Base-by-base conservation (phyloP, 2,797 vertebrate genomes). In the Sciaenops ocellatus region DNA sequence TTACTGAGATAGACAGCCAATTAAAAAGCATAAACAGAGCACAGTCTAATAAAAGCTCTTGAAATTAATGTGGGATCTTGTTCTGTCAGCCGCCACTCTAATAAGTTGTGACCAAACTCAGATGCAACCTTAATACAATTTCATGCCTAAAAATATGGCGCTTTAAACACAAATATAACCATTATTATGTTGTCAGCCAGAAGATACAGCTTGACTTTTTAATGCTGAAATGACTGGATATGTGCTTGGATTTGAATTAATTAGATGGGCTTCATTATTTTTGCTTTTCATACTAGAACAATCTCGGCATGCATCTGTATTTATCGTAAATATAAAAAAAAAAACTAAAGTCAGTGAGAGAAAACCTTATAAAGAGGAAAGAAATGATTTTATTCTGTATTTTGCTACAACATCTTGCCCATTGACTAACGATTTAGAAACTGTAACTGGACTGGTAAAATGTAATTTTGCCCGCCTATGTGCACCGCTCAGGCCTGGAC, bases 21-120 rank as follows among this genome's bases (percentile, higher is more conserved):
- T 88, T 85, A 83, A 85, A 84, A 82, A 69, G 44, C 82, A 79
- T 47, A 76, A 86, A 79, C 79, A 82, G 67, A 65, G 24, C 78
- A 63, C 38, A 15, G 65, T 71, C 72, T 79, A 86, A 85, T 72
- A 69, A 76, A 78, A 75, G 69, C 80, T 28, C 10, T 57, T 24
- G 56, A 28, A 41, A 62, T 79, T 78, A 79, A 84, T 65, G 55
- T 59, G 60, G 26, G 28, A 22, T 82, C 70, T 44, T 69, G 64
- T 72, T 82, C 69, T 60, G 41, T 78, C 61, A 76, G 72, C 69
- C 9, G 55, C 54, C 71, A 55, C 73, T 68, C 48, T 82, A 79
- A 87, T 80, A 80, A 77, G n/a, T 65, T 79, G 63, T 66, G 82
- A 82, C 57, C 61, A 17, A 73, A 76, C 17, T 78, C 26, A n/a